phyloP scores from a whole-genome alignment of 2,113 vertebrate species.

The Ardeotis arabs region DNA sequence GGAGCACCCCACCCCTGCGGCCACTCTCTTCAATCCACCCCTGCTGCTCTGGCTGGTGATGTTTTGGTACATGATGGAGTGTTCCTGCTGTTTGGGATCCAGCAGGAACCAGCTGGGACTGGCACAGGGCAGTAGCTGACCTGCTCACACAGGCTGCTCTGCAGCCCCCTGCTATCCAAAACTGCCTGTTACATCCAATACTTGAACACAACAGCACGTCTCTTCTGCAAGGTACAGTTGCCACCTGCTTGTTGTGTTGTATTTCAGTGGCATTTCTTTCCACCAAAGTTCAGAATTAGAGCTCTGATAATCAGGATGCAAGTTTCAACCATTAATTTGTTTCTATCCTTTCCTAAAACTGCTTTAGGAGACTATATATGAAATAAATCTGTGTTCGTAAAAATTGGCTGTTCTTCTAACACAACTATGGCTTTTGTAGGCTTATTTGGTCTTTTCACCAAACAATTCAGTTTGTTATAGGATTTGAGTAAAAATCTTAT shows the following conservation, averaged over 20 bases:
- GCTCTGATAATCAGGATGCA: background rate
- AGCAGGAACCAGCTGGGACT: background rate
- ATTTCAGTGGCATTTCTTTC: background rate
- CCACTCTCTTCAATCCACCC: background rate
- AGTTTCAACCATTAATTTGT: background rate
- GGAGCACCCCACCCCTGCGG: background rate
- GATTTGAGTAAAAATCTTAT: background rate
- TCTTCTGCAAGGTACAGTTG: background rate
- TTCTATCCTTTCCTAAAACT: background rate
- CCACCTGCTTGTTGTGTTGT: background rate
- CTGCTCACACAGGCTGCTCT: no score
- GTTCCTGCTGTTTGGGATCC: background rate
- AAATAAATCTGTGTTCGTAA: background rate
- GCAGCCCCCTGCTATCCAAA: background rate
- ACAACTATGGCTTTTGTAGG: background rate
- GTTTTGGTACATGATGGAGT: background rate
- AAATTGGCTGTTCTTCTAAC: background rate
- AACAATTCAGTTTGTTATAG: background rate
- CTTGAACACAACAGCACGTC: accelerated
- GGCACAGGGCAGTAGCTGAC: no score
- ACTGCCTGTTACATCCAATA: background rate
- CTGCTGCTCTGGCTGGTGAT: background rate
- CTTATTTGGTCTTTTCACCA: background rate
- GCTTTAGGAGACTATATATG: background rate
- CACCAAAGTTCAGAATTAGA: background rate